Evolutionary conservation across 2,888 invertebrate genomes (phyloP).

Genomic region (Agonopterix arenella): DNA sequence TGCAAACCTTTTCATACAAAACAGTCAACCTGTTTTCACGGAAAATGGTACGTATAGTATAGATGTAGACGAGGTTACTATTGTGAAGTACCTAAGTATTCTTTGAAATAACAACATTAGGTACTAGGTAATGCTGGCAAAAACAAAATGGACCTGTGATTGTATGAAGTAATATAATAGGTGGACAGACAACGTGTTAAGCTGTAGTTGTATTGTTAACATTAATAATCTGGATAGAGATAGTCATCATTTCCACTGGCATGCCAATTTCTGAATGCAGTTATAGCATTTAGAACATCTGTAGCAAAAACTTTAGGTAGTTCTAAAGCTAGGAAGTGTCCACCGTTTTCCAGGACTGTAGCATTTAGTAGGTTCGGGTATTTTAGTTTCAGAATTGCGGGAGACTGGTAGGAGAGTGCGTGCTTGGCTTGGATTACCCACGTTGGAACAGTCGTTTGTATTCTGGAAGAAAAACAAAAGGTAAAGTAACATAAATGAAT

Average conservation of each 20-base stretch:
- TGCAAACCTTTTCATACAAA: too few relatives aligned
- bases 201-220: too few relatives aligned
- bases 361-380: slow-evolving; percentile 80
- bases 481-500: neutral
- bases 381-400: slow-evolving; percentile 70
- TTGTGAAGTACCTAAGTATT: too few relatives aligned
- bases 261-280: neutral
- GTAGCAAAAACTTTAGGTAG: slow-evolving; percentile 56
- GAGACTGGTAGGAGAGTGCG: slow-evolving; percentile 77
- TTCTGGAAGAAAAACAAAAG: neutral
- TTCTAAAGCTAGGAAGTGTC: slow-evolving; percentile 90
- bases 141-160: too few relatives aligned
- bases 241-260: neutral
- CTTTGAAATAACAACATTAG: too few relatives aligned
- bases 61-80: too few relatives aligned
- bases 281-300: neutral
- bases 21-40: too few relatives aligned
- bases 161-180: too few relatives aligned
- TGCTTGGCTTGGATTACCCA: slow-evolving; percentile 82
- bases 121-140: too few relatives aligned
- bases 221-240: too few relatives aligned
- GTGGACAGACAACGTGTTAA: too few relatives aligned
- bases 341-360: slow-evolving; percentile 78
- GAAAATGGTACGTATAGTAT: too few relatives aligned
- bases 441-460: slow-evolving; percentile 76